phyloP scores from a whole-genome alignment of 2,888 invertebrate species.

The Lasius fuliginosus region DNA sequence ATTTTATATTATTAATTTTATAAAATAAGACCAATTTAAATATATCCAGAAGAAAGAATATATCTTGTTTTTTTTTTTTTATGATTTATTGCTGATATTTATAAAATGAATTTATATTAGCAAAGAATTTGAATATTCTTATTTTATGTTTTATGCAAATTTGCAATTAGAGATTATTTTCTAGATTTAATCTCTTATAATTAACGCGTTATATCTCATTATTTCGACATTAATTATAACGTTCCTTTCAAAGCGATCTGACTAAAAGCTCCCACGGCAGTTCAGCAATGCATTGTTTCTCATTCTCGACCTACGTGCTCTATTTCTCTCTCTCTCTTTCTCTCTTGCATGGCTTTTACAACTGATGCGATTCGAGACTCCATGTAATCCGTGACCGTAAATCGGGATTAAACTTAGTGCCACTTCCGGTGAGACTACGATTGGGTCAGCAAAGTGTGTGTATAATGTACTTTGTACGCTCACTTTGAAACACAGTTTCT shows the following conservation, averaged over 20 bases:
- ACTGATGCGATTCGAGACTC: constrained; percentile 66
- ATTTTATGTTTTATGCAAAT: background rate
- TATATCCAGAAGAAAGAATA: background rate
- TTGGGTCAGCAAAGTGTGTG: constrained; percentile 57
- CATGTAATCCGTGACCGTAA: constrained; percentile 79
- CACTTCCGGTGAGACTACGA: constrained; percentile 64
- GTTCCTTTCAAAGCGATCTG: background rate
- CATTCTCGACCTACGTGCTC: background rate
- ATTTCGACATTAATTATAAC: constrained; percentile 37
- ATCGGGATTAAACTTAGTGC: constrained; percentile 80
- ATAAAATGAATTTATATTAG: background rate
- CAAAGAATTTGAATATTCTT: background rate
- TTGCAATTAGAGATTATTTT: background rate
- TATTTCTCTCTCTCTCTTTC: background rate
- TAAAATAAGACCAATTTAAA: background rate
- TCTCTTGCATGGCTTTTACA: constrained; percentile 22
- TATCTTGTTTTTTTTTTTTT: background rate
- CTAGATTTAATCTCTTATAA: background rate
- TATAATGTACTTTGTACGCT: constrained; percentile 38
- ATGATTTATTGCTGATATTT: background rate
- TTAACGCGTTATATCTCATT: constrained; percentile 8
- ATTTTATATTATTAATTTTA: constrained; percentile 17
- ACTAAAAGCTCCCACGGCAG: constrained; percentile 4
- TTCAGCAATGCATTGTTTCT: constrained; percentile 32
- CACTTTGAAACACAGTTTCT: constrained; percentile 30